Conservation (phyloP, 1,140 invertebrate genomes). For the Bombus impatiens region DNA sequence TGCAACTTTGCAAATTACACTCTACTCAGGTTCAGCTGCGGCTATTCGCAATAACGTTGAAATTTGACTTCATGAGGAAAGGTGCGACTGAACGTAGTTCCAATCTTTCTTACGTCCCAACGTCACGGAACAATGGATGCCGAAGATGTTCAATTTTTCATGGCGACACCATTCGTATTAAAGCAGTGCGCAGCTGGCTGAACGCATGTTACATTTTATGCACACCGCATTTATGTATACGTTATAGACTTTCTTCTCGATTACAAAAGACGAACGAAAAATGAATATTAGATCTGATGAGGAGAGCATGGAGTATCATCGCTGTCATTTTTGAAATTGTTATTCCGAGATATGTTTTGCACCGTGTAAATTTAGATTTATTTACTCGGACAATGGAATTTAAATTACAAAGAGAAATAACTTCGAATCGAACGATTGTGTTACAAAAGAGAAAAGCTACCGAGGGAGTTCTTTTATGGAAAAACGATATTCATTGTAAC, state of each 20-base stretch:
- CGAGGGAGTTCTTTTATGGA: no score
- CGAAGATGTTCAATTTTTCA: conserved; percentile 71
- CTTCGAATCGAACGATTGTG: not conserved
- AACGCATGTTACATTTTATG: not conserved
- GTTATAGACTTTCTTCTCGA: not conserved
- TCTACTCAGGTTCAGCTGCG: not conserved
- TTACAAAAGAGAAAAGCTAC: not conserved
- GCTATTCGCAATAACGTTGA: conserved; percentile 37
- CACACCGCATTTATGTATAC: conserved; percentile 48
- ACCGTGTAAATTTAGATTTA: not conserved
- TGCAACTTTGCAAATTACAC: not conserved
- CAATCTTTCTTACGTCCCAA: conserved; percentile 25
- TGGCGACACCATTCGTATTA: conserved; percentile 56
- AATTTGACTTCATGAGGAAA: conserved; percentile 31
- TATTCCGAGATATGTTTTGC: not conserved
- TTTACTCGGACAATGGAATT: no score
- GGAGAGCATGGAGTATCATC: no score
- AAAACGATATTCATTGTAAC: not conserved
- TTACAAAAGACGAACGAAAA: not conserved
- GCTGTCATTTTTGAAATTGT: not conserved
- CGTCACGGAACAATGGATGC: conserved; percentile 58
- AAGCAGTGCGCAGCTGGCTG: conserved; percentile 22
- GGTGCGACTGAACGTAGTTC: conserved; percentile 7
- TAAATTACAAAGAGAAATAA: not conserved
- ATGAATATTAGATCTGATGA: not conserved